These are phyloP conservation scores for Sesia apiformis DNA, from an alignment of 2,888 invertebrate species.

Conservation along the genomic window DNA sequence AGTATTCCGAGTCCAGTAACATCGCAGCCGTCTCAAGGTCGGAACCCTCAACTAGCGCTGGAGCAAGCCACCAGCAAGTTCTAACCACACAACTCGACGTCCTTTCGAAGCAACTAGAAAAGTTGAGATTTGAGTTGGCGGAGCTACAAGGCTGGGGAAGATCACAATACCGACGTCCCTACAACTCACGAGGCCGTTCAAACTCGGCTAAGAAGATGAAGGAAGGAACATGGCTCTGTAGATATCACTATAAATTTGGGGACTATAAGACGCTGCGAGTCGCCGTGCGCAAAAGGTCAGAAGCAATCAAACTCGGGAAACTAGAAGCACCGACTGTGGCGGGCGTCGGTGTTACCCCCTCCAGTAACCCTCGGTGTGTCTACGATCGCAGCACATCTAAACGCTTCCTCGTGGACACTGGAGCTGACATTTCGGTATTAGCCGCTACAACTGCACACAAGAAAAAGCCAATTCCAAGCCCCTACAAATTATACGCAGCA, in stretches of 20 bases:
- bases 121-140: constrained; percentile 1
- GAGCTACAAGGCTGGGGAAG: background rate
- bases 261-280: constrained; percentile 5
- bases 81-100: background rate
- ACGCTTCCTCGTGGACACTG: constrained; percentile 4
- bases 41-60: background rate
- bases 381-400: constrained; percentile 4
- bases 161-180: background rate
- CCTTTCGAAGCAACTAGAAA: background rate
- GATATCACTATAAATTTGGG: constrained; percentile 7
- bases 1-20: too few species aligned
- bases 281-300: constrained; percentile 4
- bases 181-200: background rate
- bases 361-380: constrained; percentile 7
- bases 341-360: constrained; percentile 1
- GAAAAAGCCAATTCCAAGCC: too few species aligned
- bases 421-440: background rate
- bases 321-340: constrained; percentile 2
- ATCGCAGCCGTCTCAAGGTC: background rate
- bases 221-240: constrained; percentile 3
- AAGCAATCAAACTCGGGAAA: constrained; percentile 4
- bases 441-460: too few species aligned
- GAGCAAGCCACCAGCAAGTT: background rate
- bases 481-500: too few species aligned
- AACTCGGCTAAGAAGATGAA: background rate